A percentile compares a stretch with the other conserved stretches of the same genome.
These are phyloP conservation scores for Ictalurus punctatus DNA, from an alignment of 2,113 vertebrate species.

Conservation along the genomic window DNA sequence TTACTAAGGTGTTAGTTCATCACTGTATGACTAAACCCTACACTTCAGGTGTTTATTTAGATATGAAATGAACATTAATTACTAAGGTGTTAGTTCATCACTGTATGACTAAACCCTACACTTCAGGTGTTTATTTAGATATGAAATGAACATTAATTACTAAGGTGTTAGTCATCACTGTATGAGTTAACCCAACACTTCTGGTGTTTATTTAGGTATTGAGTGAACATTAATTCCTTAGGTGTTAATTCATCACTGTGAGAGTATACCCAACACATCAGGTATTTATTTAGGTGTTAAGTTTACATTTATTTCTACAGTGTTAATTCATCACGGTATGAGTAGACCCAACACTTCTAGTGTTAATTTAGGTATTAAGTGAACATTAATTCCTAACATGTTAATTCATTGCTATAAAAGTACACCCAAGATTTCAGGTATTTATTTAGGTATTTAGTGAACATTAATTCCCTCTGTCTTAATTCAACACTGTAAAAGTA, in stretches of 20 bases:
- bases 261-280: neutral
- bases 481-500: neutral
- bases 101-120: neutral
- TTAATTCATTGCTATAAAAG: too few species aligned
- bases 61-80: too few species aligned
- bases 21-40: neutral
- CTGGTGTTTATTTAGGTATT: too few species aligned
- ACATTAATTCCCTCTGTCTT: neutral
- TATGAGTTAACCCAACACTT: neutral
- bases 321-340: neutral
- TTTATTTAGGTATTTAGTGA: neutral
- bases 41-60: neutral
- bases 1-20: neutral
- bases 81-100: neutral
- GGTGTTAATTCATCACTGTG: neutral
- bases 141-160: too few species aligned
- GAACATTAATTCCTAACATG: too few species aligned
- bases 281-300: neutral
- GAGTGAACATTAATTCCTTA: too few species aligned
- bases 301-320: too few species aligned
- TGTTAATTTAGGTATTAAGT: too few species aligned
- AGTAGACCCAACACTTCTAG: neutral
- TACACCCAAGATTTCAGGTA: neutral
- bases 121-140: neutral
- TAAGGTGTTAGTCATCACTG: neutral